Conservation (phyloP, 2,113 vertebrate species). For the Bubo bubo region DNA sequence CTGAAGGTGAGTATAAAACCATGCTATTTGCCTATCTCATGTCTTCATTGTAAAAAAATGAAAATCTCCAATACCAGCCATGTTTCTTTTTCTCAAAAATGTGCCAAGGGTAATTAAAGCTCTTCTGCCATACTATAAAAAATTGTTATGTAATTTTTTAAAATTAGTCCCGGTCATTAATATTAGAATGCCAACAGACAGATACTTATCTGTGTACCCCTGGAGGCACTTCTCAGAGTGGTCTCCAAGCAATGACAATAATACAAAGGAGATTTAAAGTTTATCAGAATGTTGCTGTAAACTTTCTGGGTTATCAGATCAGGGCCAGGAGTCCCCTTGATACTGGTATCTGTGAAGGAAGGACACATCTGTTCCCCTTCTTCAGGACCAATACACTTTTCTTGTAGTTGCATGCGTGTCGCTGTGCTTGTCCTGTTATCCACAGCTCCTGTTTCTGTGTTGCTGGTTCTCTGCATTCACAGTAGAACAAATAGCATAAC, state of each 20-base stretch:
- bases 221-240: neutral
- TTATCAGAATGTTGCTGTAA: neutral
- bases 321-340: neutral
- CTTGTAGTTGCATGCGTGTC: fast-evolving
- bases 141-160: neutral
- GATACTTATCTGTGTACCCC: neutral
- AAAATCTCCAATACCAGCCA: neutral
- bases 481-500: slow-evolving; percentile 57
- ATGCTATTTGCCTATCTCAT: fast-evolving
- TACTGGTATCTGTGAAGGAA: neutral
- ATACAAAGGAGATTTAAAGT: neutral
- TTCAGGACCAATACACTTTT: neutral
- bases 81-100: neutral
- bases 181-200: neutral
- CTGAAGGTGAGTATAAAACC: neutral
- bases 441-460: neutral
- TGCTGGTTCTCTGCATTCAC: slow-evolving; percentile 37
- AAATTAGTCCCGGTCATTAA: neutral
- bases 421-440: neutral
- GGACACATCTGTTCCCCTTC: neutral
- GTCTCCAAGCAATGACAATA: neutral
- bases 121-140: neutral
- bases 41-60: neutral
- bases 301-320: neutral
- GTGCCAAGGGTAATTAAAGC: neutral